These are phyloP conservation scores for Chelonus insularis DNA, from an alignment of 1,140 invertebrate species.

Conservation along the genomic window DNA sequence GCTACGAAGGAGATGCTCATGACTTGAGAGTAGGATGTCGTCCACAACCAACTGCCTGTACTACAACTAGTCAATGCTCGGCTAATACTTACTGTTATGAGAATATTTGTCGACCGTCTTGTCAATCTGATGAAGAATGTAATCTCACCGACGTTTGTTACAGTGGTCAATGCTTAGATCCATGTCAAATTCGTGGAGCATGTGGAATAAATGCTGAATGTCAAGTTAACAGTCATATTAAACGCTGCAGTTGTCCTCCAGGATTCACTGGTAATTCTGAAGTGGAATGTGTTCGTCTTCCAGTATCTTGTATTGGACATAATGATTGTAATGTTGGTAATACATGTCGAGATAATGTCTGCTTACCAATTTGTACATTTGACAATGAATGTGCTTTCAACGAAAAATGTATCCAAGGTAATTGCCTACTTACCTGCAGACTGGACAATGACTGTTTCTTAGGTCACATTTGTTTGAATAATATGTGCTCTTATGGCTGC, in stretches of 20 bases:
- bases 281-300: slow-evolving; percentile 82
- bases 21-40: slow-evolving; percentile 74
- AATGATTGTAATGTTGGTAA: slow-evolving; percentile 71
- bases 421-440: slow-evolving; percentile 83
- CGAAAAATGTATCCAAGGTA: slow-evolving; percentile 81
- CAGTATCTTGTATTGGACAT: slow-evolving; percentile 71
- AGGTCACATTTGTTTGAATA: slow-evolving; percentile 83
- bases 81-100: slow-evolving; percentile 81
- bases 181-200: slow-evolving; percentile 74
- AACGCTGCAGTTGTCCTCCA: slow-evolving; percentile 79
- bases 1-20: slow-evolving; percentile 76
- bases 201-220: slow-evolving; percentile 92
- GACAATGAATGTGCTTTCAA: slow-evolving; percentile 89
- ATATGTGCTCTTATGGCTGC: slow-evolving; percentile 84
- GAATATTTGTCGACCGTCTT: slow-evolving; percentile 77
- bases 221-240: slow-evolving; percentile 72
- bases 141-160: slow-evolving; percentile 76
- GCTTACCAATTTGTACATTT: slow-evolving; percentile 71
- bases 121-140: slow-evolving; percentile 80
- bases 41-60: slow-evolving; percentile 74
- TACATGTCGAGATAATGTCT: slow-evolving; percentile 77
- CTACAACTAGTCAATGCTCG: slow-evolving; percentile 71
- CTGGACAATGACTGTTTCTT: slow-evolving; percentile 90
- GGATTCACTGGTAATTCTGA: slow-evolving; percentile 85
- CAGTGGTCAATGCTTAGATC: slow-evolving; percentile 81